Percentiles rank a stretch among this genome's conserved stretches.
These are phyloP conservation scores for Nemopilema nomurai DNA, from an alignment of 30 jellyfish, hydroid and myxozoan species.

Conservation along the genomic window DNA sequence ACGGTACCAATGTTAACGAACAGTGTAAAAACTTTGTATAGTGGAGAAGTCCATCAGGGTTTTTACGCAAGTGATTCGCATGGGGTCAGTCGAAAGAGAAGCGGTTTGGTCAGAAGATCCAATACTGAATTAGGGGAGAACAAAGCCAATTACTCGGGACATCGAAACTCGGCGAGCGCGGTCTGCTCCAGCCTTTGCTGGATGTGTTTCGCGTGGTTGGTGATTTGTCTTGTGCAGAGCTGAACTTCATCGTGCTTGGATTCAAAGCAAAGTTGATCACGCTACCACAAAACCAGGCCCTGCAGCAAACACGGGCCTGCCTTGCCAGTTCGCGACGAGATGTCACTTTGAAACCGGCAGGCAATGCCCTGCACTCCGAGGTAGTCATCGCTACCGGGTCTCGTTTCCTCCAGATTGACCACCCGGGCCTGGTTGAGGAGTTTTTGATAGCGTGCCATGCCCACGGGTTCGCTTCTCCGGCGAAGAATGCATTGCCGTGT, in stretches of 20 bases:
- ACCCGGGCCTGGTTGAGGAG: neutral
- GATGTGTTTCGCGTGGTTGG: slow-evolving; percentile 65
- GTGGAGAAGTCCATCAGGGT: slow-evolving; percentile 3
- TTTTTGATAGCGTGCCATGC: slow-evolving; percentile 33
- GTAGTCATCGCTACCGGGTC: neutral
- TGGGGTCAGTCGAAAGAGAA: slow-evolving; percentile 46
- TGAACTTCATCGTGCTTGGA: slow-evolving; percentile 56
- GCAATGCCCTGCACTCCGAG: neutral
- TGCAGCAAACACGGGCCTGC: neutral
- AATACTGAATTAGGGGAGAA: slow-evolving; percentile 13
- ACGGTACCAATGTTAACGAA: slow-evolving; percentile 11
- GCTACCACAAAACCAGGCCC: slow-evolving; percentile 7
- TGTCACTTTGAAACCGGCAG: neutral
- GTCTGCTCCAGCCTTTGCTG: slow-evolving; percentile 12
- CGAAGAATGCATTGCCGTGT: neutral
- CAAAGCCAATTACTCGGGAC: slow-evolving; percentile 7
- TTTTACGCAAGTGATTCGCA: slow-evolving; percentile 25
- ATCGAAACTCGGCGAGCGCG: slow-evolving; percentile 30
- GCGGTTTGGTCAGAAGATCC: slow-evolving; percentile 51
- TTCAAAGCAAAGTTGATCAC: slow-evolving; percentile 45
- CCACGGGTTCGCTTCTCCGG: slow-evolving; percentile 7
- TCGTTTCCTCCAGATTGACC: neutral
- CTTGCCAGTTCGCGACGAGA: neutral
- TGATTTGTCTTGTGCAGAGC: slow-evolving; percentile 19
- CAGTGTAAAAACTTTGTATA: slow-evolving; percentile 30